Base-by-base conservation (phyloP, 2,797 vertebrate genomes). In the Babyrousa celebensis region DNA sequence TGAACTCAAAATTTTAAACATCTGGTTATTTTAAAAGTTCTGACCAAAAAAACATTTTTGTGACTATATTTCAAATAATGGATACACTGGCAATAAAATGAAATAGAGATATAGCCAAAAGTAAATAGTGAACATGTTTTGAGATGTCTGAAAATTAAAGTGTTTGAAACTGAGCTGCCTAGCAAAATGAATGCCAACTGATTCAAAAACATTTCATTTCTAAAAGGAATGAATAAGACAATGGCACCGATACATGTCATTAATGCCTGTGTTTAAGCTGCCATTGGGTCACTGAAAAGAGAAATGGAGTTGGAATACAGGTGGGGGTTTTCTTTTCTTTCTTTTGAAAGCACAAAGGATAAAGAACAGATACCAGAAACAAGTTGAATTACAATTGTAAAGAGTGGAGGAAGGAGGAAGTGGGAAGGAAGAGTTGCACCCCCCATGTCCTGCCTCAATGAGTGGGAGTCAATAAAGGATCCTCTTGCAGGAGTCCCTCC, bases 61-160 rank as follows among this genome's bases (percentile, higher is more conserved):
- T 79, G 78, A 97, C 85, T 96, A 56, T 92, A 96, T 94, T 93
- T 93, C 21, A 97, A 87, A 97, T 94, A 97, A 96, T 92, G 67
- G 83, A 83, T 94, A 85, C 17, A 87, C 36, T 82, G 84, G 94
- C 90, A 98, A 97, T 93, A 95, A 97, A 94, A 82, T 91, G 94
- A 98, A 98, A 93, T 40, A 98, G 40, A 95, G 89, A 96, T 96
- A 97, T 40, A 96, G 96, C 85, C 96, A 85, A 97, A 97, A 96
- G 23, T 74, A 95, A 90, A 96, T 54, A 97, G 43, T 91, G 85
- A 98, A 97, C 96, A 98, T 92, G 86, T 71, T 97, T 86, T 91
- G 80, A 87, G 43, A 84, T 90, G 32, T 87, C 94, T 97, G 78
- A 97, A 96, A 95, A 98, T 96, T 75, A 92, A 75, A 93, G 96